phyloP scores from a whole-genome alignment of 2,888 invertebrate species.

The Pterobdella sp. region DNA sequence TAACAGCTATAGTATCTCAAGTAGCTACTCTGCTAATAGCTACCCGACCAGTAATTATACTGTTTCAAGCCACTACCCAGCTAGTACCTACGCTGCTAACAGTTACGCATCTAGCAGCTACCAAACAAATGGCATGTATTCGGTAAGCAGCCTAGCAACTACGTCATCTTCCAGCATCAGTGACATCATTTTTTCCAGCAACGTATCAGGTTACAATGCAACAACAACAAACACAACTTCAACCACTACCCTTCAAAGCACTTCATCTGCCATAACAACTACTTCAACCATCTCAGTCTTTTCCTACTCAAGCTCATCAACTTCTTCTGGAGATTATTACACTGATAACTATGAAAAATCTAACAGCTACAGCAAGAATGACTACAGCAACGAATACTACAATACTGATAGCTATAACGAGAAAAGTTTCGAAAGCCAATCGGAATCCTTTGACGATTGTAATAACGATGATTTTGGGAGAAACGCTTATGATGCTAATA shows the following conservation, averaged over 20 bases:
- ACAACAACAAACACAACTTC: neutral
- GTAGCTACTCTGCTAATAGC: too few species aligned
- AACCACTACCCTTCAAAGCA: neutral
- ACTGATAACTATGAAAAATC: too few species aligned
- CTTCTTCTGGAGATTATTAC: neutral
- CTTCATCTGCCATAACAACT: neutral
- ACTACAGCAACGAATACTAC: neutral
- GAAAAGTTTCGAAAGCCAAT: neutral
- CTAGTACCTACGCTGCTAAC: too few species aligned
- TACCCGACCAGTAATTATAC: too few species aligned
- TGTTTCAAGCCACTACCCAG: too few species aligned
- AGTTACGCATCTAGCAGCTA: too few species aligned
- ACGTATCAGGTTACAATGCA: neutral
- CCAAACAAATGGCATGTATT: too few species aligned
- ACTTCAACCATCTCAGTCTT: neutral
- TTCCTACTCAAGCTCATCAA: neutral
- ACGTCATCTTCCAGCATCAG: neutral
- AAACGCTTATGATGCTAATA: too few species aligned
- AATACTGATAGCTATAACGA: neutral
- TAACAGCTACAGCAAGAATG: neutral
- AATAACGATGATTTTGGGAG: too few species aligned
- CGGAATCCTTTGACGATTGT: too few species aligned
- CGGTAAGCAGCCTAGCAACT: too few species aligned
- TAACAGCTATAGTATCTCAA: too few species aligned
- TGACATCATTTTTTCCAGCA: neutral